phyloP scores from a whole-genome alignment of 1,140 invertebrate species.

The Drosophila punjabiensis region DNA sequence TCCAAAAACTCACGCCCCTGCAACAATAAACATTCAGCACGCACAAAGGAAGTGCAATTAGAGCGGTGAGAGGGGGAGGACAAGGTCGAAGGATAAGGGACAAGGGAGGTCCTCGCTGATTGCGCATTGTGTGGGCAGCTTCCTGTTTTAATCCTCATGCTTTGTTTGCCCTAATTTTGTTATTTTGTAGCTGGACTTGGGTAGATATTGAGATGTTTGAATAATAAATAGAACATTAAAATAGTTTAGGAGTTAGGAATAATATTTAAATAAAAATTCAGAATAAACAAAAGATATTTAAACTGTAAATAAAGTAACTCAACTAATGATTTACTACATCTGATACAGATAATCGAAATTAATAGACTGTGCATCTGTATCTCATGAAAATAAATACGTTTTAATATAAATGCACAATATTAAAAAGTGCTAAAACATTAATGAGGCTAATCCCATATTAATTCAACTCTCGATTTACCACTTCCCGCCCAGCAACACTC shows the following conservation, averaged over 20 bases:
- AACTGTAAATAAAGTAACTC: not conserved
- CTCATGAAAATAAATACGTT: not conserved
- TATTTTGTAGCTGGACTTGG: slow-evolving; percentile 44
- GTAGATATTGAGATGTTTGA: slow-evolving; percentile 1
- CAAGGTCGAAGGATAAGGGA: slow-evolving; percentile 30
- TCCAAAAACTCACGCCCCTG: slow-evolving; percentile 57
- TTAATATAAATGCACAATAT: not conserved
- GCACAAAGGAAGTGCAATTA: slow-evolving; percentile 70
- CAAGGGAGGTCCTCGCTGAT: slow-evolving; percentile 50
- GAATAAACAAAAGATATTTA: not conserved
- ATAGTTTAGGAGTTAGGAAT: not conserved
- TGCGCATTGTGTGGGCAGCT: slow-evolving; percentile 67
- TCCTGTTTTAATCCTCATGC: slow-evolving; percentile 67
- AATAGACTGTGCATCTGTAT: not conserved
- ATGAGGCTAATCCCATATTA: slow-evolving; percentile 15
- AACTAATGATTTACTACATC: not conserved
- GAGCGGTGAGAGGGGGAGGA: slow-evolving; percentile 33
- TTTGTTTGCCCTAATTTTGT: slow-evolving; percentile 70
- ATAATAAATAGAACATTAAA: not conserved
- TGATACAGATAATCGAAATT: not conserved
- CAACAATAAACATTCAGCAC: slow-evolving; percentile 25
- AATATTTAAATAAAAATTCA: not conserved
- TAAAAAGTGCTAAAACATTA: slow-evolving; percentile 3
- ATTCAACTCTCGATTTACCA: slow-evolving; percentile 18
- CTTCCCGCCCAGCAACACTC: slow-evolving; percentile 32